These are phyloP conservation scores for Rapana venosa DNA, from an alignment of 2,888 invertebrate species.

Conservation along the genomic window DNA sequence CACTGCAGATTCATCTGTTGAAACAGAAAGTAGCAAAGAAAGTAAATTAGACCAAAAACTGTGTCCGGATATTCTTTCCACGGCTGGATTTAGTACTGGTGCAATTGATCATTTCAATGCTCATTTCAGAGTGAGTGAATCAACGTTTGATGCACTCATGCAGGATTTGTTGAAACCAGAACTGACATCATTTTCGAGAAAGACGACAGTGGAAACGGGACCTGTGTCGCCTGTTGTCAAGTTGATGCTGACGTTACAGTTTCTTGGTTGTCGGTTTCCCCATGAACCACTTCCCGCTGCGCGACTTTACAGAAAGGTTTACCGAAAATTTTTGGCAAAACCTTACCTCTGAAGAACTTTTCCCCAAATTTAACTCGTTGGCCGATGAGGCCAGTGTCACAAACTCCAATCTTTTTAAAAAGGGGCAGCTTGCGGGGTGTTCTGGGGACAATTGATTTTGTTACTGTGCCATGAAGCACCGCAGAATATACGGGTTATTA, in stretches of 20 bases:
- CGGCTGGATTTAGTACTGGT: background rate
- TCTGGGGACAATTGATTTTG: constrained; percentile 49
- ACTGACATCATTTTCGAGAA: constrained; percentile 27
- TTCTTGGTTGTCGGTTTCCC: constrained; percentile 36
- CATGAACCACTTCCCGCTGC: constrained; percentile 37
- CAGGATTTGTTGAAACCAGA: constrained; percentile 18
- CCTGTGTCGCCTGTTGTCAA: background rate
- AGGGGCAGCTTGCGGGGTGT: constrained; percentile 36
- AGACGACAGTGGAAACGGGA: background rate
- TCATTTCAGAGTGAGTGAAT: constrained; percentile 43
- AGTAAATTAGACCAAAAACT: background rate
- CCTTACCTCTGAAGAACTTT: constrained; percentile 45
- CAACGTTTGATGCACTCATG: constrained; percentile 43
- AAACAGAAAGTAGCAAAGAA: background rate
- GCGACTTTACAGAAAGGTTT: constrained; percentile 14
- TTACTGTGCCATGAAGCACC: constrained; percentile 42
- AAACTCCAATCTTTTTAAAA: constrained; percentile 7
- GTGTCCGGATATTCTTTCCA: background rate
- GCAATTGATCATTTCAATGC: constrained; percentile 26
- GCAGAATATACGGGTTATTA: constrained; percentile 41
- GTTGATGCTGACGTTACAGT: constrained; percentile 34
- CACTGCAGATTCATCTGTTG: background rate
- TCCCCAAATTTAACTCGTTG: constrained; percentile 46
- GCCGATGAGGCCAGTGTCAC: constrained; percentile 38
- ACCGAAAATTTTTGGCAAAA: background rate